Evolutionary conservation across 2,113 vertebrate species (phyloP).

Genomic region (Cyprinodon variegatus): DNA sequence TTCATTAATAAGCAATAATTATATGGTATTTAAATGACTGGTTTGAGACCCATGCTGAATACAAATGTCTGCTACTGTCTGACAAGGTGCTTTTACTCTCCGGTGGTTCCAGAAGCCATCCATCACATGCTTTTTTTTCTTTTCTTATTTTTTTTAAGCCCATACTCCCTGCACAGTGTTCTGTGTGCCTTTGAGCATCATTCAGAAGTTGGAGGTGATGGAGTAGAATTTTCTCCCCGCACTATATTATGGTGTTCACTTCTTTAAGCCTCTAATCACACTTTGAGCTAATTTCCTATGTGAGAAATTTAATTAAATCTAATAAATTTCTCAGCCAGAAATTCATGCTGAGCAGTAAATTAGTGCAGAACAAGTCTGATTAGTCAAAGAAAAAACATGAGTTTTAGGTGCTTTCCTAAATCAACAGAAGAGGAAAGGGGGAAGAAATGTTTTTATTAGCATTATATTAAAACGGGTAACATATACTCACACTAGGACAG

Average conservation of each 20-base stretch:
- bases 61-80: constrained; percentile 36
- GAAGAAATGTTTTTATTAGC: neutral
- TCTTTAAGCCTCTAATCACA: constrained; percentile 23
- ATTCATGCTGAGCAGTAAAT: constrained; percentile 9
- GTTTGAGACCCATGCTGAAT: constrained; percentile 25
- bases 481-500: neutral
- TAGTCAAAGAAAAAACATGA: constrained; percentile 1
- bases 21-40: constrained; percentile 13
- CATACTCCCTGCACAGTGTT: constrained; percentile 1
- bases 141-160: neutral
- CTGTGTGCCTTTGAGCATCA: constrained; percentile 26
- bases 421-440: neutral
- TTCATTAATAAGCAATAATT: constrained; percentile 21
- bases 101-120: neutral
- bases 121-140: constrained; percentile 6
- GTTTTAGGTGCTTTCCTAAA: constrained; percentile 1
- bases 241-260: constrained; percentile 6
- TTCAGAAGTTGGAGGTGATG: neutral
- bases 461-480: neutral
- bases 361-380: constrained; percentile 2
- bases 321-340: neutral
- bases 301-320: constrained; percentile 22
- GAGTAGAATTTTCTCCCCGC: neutral
- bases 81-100: constrained; percentile 12
- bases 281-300: constrained; percentile 27